phyloP scores from a whole-genome alignment of 2,797 vertebrate species.

The Poecile montanus region DNA sequence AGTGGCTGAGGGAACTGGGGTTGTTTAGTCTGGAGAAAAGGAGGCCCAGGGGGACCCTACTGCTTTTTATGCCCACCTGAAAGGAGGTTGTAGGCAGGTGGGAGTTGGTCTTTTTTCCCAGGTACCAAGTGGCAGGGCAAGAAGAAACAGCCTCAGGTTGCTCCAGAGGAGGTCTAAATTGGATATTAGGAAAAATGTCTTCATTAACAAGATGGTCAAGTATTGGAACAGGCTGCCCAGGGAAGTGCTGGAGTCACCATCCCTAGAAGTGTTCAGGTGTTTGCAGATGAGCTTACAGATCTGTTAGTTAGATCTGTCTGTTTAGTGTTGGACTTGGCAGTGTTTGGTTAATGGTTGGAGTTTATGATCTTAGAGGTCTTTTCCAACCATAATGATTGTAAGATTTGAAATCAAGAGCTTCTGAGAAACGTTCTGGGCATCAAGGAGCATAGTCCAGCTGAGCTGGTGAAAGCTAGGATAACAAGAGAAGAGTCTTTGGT shows the following conservation, averaged over 20 bases:
- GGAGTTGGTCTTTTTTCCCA: not conserved
- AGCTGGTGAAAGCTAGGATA: not conserved
- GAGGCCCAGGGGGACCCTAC: not conserved
- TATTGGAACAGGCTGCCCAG: not conserved
- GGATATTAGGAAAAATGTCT: not conserved
- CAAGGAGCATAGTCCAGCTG: not conserved
- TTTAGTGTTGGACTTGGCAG: not conserved
- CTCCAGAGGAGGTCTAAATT: not conserved
- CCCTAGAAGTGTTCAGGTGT: not conserved
- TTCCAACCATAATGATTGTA: not conserved
- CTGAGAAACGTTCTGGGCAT: not conserved
- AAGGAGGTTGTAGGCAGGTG: not conserved
- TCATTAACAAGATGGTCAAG: not conserved
- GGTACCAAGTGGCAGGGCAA: not conserved
- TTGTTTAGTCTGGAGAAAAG: not conserved
- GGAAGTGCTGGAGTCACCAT: not conserved
- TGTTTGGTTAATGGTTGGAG: not conserved
- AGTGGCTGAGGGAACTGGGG: not conserved
- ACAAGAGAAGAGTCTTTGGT: not conserved
- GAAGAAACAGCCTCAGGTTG: not conserved
- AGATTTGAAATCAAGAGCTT: not conserved
- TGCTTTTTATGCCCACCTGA: not conserved
- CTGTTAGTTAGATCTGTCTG: too few species aligned
- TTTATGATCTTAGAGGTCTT: not conserved
- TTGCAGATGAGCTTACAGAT: rapidly evolving